Evolutionary conservation across 2,888 invertebrate genomes (phyloP).

Genomic region (Sylvicola cinctus): DNA sequence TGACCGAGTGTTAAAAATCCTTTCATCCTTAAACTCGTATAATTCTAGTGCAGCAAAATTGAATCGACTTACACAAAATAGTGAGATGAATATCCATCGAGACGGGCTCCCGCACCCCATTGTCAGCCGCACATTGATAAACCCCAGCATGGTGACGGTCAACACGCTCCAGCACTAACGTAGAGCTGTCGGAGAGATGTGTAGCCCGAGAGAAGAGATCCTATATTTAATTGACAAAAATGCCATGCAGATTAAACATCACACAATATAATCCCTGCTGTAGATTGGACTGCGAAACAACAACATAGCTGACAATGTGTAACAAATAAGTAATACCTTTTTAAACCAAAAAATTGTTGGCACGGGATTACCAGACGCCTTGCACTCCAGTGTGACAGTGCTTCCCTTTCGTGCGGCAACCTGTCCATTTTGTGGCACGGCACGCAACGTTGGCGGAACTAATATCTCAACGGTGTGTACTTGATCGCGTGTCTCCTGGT

Average conservation of each 20-base stretch:
- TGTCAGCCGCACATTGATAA: slow-evolving; percentile 31
- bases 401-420: slow-evolving; percentile 47
- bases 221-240: slow-evolving; percentile 3
- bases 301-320: not conserved
- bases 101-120: slow-evolving; percentile 30
- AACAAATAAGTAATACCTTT: slow-evolving; percentile 23
- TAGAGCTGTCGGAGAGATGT: slow-evolving; percentile 28
- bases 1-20: too few species aligned
- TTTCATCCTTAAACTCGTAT: too few species aligned
- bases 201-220: slow-evolving; percentile 24
- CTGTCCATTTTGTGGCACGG: slow-evolving; percentile 40
- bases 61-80: slow-evolving; percentile 27
- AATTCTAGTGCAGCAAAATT: too few species aligned
- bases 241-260: not conserved
- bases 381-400: slow-evolving; percentile 44
- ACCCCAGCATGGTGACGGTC: slow-evolving; percentile 31
- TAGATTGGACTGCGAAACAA: not conserved
- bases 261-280: not conserved
- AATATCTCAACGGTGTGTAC: slow-evolving; percentile 50
- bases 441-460: slow-evolving; percentile 46
- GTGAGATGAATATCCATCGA: slow-evolving; percentile 30
- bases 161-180: slow-evolving; percentile 28
- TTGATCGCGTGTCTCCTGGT: slow-evolving; percentile 45
- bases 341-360: slow-evolving; percentile 51
- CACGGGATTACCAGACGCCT: slow-evolving; percentile 50